Evolutionary conservation across 2,113 vertebrate genomes (phyloP).

Genomic region (Lamprotornis superbus): DNA sequence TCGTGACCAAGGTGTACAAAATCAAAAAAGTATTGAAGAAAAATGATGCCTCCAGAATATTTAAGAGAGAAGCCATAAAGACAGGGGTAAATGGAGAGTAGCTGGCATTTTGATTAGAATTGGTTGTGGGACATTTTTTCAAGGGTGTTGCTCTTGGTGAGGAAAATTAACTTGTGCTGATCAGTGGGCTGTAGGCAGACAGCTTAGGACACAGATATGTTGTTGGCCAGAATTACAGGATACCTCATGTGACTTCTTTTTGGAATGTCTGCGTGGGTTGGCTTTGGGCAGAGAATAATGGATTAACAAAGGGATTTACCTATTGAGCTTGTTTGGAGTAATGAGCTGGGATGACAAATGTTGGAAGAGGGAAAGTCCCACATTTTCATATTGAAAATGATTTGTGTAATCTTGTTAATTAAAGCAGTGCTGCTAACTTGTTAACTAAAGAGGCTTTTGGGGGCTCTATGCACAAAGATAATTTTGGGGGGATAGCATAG

Average conservation of each 20-base stretch:
- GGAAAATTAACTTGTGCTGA: background rate
- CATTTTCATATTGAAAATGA: background rate
- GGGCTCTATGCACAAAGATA: background rate
- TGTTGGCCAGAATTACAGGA: background rate
- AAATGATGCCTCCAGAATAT: background rate
- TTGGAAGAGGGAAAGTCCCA: background rate
- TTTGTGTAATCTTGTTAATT: background rate
- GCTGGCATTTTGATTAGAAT: background rate
- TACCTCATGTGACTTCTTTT: background rate
- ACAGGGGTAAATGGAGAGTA: background rate
- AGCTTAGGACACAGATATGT: background rate
- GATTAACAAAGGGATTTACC: background rate
- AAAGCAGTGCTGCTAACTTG: background rate
- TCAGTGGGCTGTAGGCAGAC: background rate
- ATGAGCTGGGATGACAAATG: background rate
- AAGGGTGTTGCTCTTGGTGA: background rate
- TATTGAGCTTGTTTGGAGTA: background rate
- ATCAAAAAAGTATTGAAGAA: background rate
- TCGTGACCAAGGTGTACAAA: conserved; percentile 9
- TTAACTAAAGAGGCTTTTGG: background rate
- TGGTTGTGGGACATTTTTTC: background rate
- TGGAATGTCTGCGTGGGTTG: background rate
- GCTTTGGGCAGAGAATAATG: background rate
- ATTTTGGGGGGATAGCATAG: background rate
- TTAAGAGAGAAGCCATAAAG: background rate